Conservation (phyloP, 2,797 vertebrate genomes). For the Ataeniobius toweri region DNA sequence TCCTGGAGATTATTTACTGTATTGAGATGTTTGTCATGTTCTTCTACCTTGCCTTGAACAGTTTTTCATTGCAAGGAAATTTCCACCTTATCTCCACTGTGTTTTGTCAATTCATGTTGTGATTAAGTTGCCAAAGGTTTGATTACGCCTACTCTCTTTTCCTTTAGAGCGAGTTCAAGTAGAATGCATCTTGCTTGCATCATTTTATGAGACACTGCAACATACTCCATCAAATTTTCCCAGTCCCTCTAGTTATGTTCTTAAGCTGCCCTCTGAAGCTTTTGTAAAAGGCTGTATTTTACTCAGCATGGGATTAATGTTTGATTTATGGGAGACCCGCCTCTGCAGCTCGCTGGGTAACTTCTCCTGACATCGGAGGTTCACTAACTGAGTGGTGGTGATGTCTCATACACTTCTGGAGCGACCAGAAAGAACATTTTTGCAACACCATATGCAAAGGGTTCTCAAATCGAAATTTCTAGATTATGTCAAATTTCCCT, state of each 20-base stretch:
- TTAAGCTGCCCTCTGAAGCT: background rate
- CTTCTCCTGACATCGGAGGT: background rate
- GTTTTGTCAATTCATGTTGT: conserved; percentile 1
- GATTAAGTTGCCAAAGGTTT: conserved; percentile 9
- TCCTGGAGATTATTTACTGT: conserved; percentile 12
- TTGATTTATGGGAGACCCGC: background rate
- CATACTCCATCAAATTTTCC: background rate
- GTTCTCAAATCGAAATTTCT: too few relatives aligned
- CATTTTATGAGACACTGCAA: background rate
- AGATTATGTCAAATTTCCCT: background rate
- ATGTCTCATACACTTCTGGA: background rate
- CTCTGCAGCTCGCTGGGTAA: background rate
- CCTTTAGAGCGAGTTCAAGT: conserved; percentile 14
- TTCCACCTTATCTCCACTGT: background rate
- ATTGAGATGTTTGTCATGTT: conserved; percentile 14
- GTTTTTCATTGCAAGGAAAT: background rate
- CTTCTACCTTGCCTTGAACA: background rate
- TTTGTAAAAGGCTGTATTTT: background rate
- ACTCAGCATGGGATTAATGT: background rate
- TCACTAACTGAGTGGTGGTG: background rate
- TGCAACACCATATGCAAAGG: too few relatives aligned
- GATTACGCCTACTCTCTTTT: background rate
- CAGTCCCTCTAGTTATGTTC: background rate
- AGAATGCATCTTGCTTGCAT: background rate
- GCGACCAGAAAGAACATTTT: background rate